phyloP scores from a whole-genome alignment of 1,140 invertebrate species.

The Halictus rubicundus region DNA sequence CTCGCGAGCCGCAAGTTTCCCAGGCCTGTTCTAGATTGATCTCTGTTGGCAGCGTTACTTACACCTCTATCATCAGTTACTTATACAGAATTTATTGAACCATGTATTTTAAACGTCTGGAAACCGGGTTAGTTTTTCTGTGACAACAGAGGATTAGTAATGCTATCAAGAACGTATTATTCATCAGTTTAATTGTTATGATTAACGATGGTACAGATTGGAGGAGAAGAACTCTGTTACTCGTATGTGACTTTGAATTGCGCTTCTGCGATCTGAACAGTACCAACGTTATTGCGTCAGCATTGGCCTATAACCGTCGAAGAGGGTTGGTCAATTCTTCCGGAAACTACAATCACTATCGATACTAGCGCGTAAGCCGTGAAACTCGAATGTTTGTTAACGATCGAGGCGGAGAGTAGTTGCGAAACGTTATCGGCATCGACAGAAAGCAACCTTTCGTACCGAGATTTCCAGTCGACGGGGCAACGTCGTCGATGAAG shows the following conservation, averaged over 20 bases:
- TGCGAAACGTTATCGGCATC: conserved; percentile 20
- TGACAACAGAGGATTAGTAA: background rate
- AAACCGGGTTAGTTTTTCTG: background rate
- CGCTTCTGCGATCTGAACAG: too few relatives aligned
- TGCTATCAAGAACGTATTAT: background rate
- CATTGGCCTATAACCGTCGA: background rate
- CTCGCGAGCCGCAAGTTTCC: too few relatives aligned
- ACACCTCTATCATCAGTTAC: background rate
- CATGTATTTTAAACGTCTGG: background rate
- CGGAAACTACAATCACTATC: background rate
- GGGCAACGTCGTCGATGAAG: background rate
- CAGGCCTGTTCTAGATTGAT: too few relatives aligned
- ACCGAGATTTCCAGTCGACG: background rate
- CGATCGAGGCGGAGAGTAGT: background rate
- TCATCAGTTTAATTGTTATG: background rate
- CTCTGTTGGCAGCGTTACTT: background rate
- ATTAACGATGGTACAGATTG: background rate
- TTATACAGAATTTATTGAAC: background rate
- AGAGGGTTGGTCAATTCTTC: background rate
- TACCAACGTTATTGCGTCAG: background rate
- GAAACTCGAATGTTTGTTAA: background rate
- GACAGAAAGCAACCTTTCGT: background rate
- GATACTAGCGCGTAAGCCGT: background rate
- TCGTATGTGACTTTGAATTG: too few relatives aligned
- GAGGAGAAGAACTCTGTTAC: background rate